Base-by-base conservation (phyloP, 1,140 invertebrate species). In the Brachionus rotundiformis region DNA sequence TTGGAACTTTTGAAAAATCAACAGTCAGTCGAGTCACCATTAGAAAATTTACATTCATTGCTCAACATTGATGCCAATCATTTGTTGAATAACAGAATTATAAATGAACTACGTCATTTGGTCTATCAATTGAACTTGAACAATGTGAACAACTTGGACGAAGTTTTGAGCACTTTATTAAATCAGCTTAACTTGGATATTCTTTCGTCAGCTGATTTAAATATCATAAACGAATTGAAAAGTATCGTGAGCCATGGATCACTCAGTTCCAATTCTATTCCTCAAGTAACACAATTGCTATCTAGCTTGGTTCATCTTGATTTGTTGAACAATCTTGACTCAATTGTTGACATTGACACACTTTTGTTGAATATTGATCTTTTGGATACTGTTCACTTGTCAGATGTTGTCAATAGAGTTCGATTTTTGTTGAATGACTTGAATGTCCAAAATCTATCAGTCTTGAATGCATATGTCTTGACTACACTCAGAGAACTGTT, bases 301-400 rank as follows among this genome's bases (percentile, higher is more conserved):
- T 16, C 47, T 19, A 19, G 4, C 2, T 54, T 54, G 47, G 47
- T 54, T 23, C 47, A 54, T 54, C 19, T 54, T 54, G 47, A 54
- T 54, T 54, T 54, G 23, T 54, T 54, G 7, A 54, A 19, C 19
- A 54, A 54, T 54, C 23, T 54, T n/a, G 19, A 54, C 19, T 54
- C 47, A 54, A 54, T 54, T 54, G 47, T 19, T 54, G 47, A 54
- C 16, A 54, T 54, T 54, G 47, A 54, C 23, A 54, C 47, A 54
- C 47, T 54, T 54, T 54, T 54, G 47, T 0, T 54, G n/a, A 54
- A 54, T 19, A 54, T 54, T 1, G 19, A 54, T 54, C 23, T 54
- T 19, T 54, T 54, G 47, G 47, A 54, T 54, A 54, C n/a, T 8
- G 16, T 16, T 19, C n/a, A 54, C 47, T 54, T 54, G 47, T 16